A percentile compares a stretch with the other conserved stretches of the same genome.
These are phyloP conservation scores for Spodoptera frugiperda DNA, from an alignment of 1,140 invertebrate genomes.

Conservation along the genomic window DNA sequence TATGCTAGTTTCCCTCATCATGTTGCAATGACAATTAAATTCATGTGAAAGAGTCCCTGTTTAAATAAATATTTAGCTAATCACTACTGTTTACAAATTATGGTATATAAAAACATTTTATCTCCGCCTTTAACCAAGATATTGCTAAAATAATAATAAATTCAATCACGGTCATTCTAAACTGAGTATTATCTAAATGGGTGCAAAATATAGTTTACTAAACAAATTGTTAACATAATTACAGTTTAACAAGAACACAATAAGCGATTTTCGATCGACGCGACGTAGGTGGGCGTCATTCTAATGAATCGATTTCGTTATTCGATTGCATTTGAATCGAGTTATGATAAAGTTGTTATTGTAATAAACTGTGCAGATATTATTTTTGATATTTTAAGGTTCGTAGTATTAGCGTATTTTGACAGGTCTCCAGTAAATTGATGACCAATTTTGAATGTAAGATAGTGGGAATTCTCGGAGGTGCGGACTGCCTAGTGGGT, in stretches of 20 bases:
- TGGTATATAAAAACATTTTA: conserved; percentile 30
- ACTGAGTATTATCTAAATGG: conserved; percentile 35
- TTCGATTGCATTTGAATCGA: conserved; percentile 44
- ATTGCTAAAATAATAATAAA: conserved; percentile 31
- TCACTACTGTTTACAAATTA: not conserved
- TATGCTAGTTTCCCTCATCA: too few relatives aligned
- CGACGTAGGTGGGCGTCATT: conserved; percentile 53
- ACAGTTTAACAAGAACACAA: conserved; percentile 31
- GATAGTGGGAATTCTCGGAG: too few relatives aligned
- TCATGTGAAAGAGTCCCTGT: too few relatives aligned
- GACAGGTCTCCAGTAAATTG: not conserved
- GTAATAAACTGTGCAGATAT: conserved; percentile 12
- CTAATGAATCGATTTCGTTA: conserved; percentile 56
- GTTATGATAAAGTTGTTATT: conserved; percentile 15
- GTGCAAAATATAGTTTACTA: conserved; percentile 40
- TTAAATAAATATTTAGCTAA: not conserved
- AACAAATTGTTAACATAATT: conserved; percentile 42
- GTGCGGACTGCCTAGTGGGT: too few relatives aligned
- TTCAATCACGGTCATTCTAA: conserved; percentile 17
- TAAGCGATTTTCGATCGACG: conserved; percentile 41
- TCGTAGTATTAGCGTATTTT: not conserved
- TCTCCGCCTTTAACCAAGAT: not conserved
- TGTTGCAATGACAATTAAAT: too few relatives aligned
- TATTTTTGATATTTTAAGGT: conserved; percentile 2
- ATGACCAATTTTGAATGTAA: too few relatives aligned